phyloP scores from a whole-genome alignment of 1,140 invertebrate species.

The Colletes latitarsis region DNA sequence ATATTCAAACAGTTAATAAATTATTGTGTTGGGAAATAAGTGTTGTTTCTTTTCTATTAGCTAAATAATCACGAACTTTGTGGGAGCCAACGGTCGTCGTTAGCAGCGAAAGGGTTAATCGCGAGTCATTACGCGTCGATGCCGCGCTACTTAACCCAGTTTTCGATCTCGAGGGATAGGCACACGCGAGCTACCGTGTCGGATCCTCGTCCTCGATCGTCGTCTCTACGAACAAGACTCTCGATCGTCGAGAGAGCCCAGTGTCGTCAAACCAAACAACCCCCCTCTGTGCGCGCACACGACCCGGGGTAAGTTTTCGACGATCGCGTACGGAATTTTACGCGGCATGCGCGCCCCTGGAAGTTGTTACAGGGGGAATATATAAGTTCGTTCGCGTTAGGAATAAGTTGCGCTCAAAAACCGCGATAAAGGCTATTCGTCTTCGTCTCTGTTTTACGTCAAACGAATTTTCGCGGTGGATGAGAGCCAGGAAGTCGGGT shows the following conservation, averaged over 20 bases:
- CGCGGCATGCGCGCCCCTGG: background rate
- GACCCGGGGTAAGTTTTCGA: background rate
- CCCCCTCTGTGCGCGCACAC: background rate
- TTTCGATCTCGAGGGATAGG: constrained; percentile 51
- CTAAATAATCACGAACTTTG: too few relatives aligned
- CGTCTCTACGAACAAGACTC: too few relatives aligned
- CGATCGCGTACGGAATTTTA: background rate
- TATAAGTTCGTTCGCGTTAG: background rate
- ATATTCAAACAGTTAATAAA: too few relatives aligned
- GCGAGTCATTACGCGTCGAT: constrained; percentile 34
- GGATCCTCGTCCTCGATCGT: constrained; percentile 58
- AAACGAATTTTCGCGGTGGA: constrained; percentile 45
- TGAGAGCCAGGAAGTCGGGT: background rate
- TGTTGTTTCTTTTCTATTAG: too few relatives aligned
- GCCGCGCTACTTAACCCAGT: constrained; percentile 69
- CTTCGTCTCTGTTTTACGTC: constrained; percentile 41
- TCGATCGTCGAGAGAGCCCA: background rate
- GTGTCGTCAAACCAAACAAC: background rate
- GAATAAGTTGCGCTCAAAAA: constrained; percentile 28
- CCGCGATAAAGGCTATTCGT: constrained; percentile 35
- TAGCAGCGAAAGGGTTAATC: too few relatives aligned
- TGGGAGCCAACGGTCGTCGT: too few relatives aligned
- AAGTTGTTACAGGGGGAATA: background rate
- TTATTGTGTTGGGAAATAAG: too few relatives aligned
- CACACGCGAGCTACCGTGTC: constrained; percentile 75